Evolutionary conservation across 2,113 vertebrate genomes (phyloP).

Genomic region (Fulmarus glacialis): DNA sequence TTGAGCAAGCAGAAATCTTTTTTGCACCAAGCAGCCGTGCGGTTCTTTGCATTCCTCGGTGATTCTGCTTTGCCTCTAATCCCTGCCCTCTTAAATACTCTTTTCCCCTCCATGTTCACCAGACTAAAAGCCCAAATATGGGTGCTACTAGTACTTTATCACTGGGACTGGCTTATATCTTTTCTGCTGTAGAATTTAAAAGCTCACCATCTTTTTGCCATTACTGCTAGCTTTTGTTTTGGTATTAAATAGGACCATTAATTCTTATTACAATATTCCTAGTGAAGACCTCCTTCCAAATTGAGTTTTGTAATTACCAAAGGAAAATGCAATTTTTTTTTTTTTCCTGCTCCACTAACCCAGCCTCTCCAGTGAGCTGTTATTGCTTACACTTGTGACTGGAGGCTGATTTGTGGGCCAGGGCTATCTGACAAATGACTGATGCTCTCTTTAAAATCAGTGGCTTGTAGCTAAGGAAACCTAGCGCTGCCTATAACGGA

Average conservation of each 20-base stretch:
- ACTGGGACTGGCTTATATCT: not conserved
- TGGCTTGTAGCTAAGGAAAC: not conserved
- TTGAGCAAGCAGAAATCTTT: not conserved
- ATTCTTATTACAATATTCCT: not conserved
- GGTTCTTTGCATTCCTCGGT: not conserved
- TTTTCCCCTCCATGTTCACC: rapidly evolving
- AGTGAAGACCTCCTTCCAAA: not conserved
- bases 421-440: not conserved
- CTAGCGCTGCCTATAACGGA: not conserved
- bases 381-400: not conserved
- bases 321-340: not conserved
- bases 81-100: not conserved
- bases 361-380: not conserved
- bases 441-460: not conserved
- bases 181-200: not conserved
- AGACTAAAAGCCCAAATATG: rapidly evolving
- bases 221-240: not conserved
- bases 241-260: not conserved
- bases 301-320: not conserved
- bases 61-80: not conserved
- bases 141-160: not conserved
- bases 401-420: not conserved
- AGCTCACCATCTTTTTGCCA: not conserved
- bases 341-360: not conserved
- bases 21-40: not conserved